Base-by-base conservation (phyloP, 2,113 vertebrate species). In the Triplophysa tibetana region DNA sequence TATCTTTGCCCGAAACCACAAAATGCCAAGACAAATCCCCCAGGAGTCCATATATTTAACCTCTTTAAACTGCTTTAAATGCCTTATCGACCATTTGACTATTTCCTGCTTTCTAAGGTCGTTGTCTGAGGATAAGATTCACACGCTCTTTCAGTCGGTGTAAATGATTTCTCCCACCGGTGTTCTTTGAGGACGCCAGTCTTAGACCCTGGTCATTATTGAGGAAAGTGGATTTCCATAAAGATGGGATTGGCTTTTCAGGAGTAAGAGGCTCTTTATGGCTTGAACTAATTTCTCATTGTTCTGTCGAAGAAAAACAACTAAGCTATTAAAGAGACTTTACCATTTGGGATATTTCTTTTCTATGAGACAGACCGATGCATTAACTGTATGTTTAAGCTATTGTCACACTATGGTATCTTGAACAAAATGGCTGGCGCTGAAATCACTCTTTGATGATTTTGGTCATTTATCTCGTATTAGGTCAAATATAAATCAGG, bases 31-130 rank as follows among this genome's bases (percentile, higher is more conserved):
- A 65, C 61, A 77, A 52, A 64, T 65, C 75, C 62, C 41, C 9
- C 45, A n/a, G 62, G 45, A 23, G 16, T 76, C 43, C 5, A 58
- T 21, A 58, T 58, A 33, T 65, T 64, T 77, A 77, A 65, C 19
- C 19, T 10, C 45, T 83, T 70, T 84, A 83, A 82, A 62, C 79
- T 58, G 78, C 83, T 78, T 79, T 87, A 79, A 92, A 90, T 90
- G 89, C 88, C 88, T 91, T 81, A 91, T 84, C 2, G 58, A 83
- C 79, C 78, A 66, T 81, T 86, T 85, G 60, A 81, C 76, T 86
- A 89, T 87, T 83, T 81, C 79, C 19, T 61, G 8, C 21, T 4
- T 84, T 88, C 88, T 89, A 76, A 87, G 86, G 82, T 29, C 17
- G 62, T 41, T 73, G 73, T 62, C 83, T 58, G 38, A 12, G 81